phyloP scores from a whole-genome alignment of 2,113 vertebrate species.

The Thymallus thymallus region DNA sequence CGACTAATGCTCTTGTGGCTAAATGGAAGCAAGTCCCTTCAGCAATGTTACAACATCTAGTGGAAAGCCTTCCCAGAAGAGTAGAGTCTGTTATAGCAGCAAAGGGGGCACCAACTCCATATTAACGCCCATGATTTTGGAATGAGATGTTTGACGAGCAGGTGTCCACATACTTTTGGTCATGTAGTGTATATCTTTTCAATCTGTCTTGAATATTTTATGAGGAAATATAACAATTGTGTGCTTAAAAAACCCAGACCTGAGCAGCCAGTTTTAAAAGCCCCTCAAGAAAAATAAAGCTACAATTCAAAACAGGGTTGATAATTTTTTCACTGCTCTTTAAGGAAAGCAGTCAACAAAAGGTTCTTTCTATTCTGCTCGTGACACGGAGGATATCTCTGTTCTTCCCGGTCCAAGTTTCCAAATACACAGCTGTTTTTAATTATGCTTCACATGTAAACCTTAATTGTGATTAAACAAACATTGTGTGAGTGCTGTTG shows the following conservation, averaged over 20 bases:
- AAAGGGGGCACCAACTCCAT: no score
- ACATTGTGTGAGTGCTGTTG: conserved; percentile 52
- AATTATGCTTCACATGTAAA: conserved; percentile 66
- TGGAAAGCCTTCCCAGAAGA: no score
- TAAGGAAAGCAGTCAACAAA: conserved; percentile 43
- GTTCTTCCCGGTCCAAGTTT: conserved; percentile 22
- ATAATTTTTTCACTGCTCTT: conserved; percentile 21
- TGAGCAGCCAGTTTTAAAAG: conserved; percentile 32
- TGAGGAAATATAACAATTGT: background rate
- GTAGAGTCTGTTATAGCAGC: no score
- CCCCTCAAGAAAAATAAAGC: conserved; percentile 48
- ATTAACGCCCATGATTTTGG: no score
- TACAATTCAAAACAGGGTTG: conserved; percentile 42
- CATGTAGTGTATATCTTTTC: background rate
- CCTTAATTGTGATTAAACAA: conserved; percentile 70
- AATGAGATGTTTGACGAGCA: no score
- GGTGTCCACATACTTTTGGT: no score
- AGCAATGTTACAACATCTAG: no score
- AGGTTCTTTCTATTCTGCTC: conserved; percentile 33
- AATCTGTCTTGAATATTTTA: background rate
- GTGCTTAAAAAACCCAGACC: conserved; percentile 8
- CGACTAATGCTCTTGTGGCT: no score
- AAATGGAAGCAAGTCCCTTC: no score
- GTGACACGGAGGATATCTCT: background rate
- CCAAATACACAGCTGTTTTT: conserved; percentile 56